Evolutionary conservation across 2,113 vertebrate genomes (phyloP).

Genomic region (Dermatemys mawii): DNA sequence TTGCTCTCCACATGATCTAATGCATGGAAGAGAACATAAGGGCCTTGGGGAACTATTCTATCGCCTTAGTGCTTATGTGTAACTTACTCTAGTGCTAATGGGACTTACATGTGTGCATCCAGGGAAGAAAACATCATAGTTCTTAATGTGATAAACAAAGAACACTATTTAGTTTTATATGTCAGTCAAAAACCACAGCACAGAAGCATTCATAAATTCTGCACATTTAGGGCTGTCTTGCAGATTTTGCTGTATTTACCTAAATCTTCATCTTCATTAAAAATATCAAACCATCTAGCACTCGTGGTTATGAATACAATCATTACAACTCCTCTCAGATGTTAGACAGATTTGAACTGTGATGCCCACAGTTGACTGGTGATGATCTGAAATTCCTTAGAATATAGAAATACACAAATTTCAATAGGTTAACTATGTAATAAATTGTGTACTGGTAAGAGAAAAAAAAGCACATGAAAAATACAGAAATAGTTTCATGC

Average conservation of each 20-base stretch:
- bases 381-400: background rate
- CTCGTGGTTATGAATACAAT: background rate
- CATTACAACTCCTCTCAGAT: background rate
- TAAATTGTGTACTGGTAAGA: background rate
- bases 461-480: background rate
- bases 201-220: background rate
- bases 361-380: background rate
- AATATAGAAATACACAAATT: background rate
- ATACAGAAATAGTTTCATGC: background rate
- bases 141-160: slow-evolving; percentile 18
- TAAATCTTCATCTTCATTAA: background rate
- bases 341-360: background rate
- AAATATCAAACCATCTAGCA: background rate
- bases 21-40: slow-evolving; percentile 29
- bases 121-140: background rate
- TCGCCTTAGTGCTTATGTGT: slow-evolving; percentile 10
- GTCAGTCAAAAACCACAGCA: background rate
- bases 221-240: background rate
- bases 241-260: background rate
- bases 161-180: background rate
- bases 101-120: slow-evolving; percentile 1
- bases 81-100: slow-evolving; percentile 5
- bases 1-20: background rate
- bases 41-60: slow-evolving; percentile 18
- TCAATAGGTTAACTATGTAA: background rate